Conservation (phyloP, 2,113 vertebrate species). For the Haliaeetus leucogaster region DNA sequence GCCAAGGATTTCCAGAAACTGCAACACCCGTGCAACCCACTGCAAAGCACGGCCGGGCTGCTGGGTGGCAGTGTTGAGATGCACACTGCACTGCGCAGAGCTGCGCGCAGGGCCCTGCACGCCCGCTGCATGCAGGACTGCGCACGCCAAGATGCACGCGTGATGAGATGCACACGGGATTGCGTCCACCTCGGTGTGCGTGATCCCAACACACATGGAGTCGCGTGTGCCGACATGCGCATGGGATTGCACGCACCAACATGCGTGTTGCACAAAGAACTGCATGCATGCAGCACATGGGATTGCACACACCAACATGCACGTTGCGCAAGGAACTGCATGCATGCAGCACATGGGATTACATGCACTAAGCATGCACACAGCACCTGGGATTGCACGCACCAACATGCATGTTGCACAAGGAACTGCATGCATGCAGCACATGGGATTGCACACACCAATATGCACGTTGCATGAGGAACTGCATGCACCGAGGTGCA, state of each 20-base stretch:
- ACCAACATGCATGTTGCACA: fast-evolving
- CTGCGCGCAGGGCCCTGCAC: neutral
- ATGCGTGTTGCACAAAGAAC: fast-evolving
- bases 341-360: fast-evolving
- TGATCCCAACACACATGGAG: fast-evolving
- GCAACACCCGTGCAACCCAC: neutral
- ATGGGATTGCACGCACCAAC: neutral
- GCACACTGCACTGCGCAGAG: neutral
- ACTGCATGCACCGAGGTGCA: neutral
- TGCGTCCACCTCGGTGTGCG: fast-evolving
- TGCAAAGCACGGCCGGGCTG: neutral
- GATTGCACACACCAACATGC: fast-evolving
- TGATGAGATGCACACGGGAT: neutral
- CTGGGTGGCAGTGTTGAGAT: slow-evolving; percentile 59
- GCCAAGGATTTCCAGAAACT: fast-evolving
- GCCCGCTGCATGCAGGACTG: neutral
- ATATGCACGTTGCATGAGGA: fast-evolving
- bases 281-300: no score
- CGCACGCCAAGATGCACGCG: neutral
- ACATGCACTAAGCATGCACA: fast-evolving
- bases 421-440: no score
- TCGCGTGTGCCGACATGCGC: fast-evolving
- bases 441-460: no score
- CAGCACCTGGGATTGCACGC: no score
- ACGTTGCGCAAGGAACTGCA: neutral